Evolutionary conservation across 1,140 invertebrate species (phyloP).

Genomic region (Bathynomus jamesi): DNA sequence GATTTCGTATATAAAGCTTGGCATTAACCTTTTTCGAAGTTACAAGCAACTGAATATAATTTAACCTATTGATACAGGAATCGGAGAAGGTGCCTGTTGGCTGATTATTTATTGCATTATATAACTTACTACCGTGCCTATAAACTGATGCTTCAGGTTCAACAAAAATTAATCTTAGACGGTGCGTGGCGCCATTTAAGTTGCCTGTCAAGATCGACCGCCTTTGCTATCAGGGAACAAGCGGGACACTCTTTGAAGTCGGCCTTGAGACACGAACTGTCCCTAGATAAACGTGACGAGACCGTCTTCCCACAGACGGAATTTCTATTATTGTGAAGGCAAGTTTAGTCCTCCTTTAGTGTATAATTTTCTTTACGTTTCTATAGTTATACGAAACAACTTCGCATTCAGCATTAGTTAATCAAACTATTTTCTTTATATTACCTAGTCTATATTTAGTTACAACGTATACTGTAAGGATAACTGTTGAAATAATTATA

Average conservation of each 20-base stretch:
- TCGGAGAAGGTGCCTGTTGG: too few relatives aligned
- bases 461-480: neutral
- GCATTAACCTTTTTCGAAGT: too few relatives aligned
- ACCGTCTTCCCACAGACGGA: constrained; percentile 66
- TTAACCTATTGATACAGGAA: too few relatives aligned
- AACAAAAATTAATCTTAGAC: constrained; percentile 76
- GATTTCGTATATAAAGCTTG: too few relatives aligned
- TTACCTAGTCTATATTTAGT: neutral
- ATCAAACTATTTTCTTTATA: neutral
- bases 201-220: constrained; percentile 53
- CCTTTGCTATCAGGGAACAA: constrained; percentile 72
- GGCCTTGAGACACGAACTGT: constrained; percentile 64
- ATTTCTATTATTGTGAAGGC: constrained; percentile 51
- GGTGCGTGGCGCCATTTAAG: constrained; percentile 65
- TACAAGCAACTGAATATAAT: too few relatives aligned
- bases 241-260: constrained; percentile 79
- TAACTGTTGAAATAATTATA: too few relatives aligned
- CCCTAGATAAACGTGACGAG: constrained; percentile 68
- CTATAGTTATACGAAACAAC: neutral
- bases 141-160: constrained; percentile 54
- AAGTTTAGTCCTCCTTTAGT: neutral
- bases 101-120: too few relatives aligned
- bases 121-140: too few relatives aligned
- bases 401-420: neutral
- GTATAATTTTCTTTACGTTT: neutral